Base-by-base conservation (phyloP, 2,888 invertebrate species). In the Vannuccia rotundouncinata region DNA sequence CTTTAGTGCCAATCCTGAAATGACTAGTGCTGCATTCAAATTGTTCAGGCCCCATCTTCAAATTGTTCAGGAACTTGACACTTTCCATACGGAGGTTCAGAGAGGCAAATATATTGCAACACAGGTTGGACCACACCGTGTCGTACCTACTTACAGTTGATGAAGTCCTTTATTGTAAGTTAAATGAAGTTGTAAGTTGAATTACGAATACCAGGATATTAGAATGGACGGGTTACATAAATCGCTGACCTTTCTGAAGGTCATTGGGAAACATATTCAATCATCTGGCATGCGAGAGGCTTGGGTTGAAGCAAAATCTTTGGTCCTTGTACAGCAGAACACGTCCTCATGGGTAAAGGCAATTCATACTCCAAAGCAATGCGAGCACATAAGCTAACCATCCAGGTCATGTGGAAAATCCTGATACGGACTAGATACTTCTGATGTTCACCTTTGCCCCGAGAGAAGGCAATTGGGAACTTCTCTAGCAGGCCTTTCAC, bases 101-200 rank as follows among this genome's bases (percentile, higher is more conserved):
- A 45, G 45, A 45, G 59, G 78, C 78, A 77, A 45, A 77, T n/a
- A 77, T 25, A 45, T 77, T 77, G 78, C 78, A 31, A 59, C 28
- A 27, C 28, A 27, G 17, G 60, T 77, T 31, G 59, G 5, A n/a
- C 76, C 13, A 45, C 17, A 77, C 17, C 78, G 25, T 45, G 77
- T 81, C 28, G 73, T 81, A n/a, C n/a, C n/a, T n/a, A 25, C 30
- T 81, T 1, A 81, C 77, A 0, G 80, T 81, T 74, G 80, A 81
- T 25, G 77, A 81, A 25, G 77, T 80, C n/a, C n/a, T n/a, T n/a
- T n/a, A n/a, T 66, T 59, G 29, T 0, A 81, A 31, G 59, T 22
- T 80, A 75, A 81, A 81, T 75, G 80, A 81, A 74, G 25, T 59
- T n/a, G 5, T 10, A n/a, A n/a, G n/a, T 25, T 27, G 81, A 81